Evolutionary conservation across 2,797 vertebrate genomes (phyloP).

Genomic region (Petrocephalus sullivani): DNA sequence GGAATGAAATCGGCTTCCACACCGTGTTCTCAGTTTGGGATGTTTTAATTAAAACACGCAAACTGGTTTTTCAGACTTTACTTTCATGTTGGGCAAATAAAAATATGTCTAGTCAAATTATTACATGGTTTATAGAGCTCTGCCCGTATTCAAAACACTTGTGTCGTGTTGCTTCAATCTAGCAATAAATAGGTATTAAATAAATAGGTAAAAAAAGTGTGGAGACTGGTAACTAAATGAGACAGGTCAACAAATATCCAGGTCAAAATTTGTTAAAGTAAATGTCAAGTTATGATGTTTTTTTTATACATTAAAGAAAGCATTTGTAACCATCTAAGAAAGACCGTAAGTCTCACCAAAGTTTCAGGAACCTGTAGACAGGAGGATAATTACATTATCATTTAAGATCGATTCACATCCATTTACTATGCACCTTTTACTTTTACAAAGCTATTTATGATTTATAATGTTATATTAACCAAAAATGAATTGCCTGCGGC

Average conservation of each 20-base stretch:
- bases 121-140: not conserved
- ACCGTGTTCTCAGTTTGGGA: not conserved
- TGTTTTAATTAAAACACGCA: not conserved
- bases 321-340: too few species aligned
- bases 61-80: not conserved
- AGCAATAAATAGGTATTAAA: not conserved
- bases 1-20: not conserved
- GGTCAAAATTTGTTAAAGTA: not conserved
- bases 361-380: not conserved
- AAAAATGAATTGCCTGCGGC: not conserved
- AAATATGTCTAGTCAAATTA: not conserved
- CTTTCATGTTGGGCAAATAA: not conserved
- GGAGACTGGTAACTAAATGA: too few species aligned
- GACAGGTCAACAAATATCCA: too few species aligned
- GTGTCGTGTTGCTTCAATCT: not conserved
- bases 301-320: too few species aligned
- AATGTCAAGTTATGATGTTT: too few species aligned
- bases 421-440: not conserved
- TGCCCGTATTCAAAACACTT: not conserved
- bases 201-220: not conserved
- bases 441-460: not conserved
- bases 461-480: not conserved
- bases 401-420: not conserved
- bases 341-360: not conserved
- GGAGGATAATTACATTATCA: not conserved